Evolutionary conservation across 53 echinoderm and acorn worm species (phyloP).

Genomic region (Henricia sp.): DNA sequence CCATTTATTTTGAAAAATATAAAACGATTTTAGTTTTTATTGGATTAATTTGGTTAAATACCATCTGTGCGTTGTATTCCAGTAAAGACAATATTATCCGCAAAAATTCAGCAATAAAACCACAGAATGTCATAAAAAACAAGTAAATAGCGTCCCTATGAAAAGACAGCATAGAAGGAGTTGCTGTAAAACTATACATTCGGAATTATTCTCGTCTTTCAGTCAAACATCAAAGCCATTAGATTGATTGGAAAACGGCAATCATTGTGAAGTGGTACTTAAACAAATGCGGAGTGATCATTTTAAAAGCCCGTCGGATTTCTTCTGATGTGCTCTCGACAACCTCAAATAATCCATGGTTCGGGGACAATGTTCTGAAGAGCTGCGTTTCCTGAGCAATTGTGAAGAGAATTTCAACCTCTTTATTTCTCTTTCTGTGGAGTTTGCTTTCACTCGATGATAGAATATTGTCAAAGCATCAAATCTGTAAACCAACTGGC

Average conservation of each 20-base stretch:
- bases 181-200: not conserved
- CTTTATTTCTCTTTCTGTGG: not conserved
- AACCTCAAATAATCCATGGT: constrained; percentile 18
- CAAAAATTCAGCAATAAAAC: no score
- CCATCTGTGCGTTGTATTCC: no score
- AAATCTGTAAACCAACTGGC: no score
- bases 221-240: constrained; percentile 1
- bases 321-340: not conserved
- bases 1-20: no score
- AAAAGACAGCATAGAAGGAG: no score
- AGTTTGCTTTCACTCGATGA: no score
- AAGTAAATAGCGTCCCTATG: no score
- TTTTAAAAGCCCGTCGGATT: constrained; percentile 24
- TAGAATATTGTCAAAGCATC: no score
- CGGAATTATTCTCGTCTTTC: not conserved
- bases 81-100: no score
- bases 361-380: not conserved
- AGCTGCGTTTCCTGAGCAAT: not conserved
- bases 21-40: no score
- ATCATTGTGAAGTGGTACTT: constrained; percentile 21
- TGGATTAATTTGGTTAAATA: no score
- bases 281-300: constrained; percentile 37
- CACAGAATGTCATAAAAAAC: no score
- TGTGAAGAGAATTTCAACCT: not conserved
- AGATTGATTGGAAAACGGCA: constrained; percentile 36